phyloP scores from a whole-genome alignment of 1,140 invertebrate genomes.

The Cyclina sinensis region DNA sequence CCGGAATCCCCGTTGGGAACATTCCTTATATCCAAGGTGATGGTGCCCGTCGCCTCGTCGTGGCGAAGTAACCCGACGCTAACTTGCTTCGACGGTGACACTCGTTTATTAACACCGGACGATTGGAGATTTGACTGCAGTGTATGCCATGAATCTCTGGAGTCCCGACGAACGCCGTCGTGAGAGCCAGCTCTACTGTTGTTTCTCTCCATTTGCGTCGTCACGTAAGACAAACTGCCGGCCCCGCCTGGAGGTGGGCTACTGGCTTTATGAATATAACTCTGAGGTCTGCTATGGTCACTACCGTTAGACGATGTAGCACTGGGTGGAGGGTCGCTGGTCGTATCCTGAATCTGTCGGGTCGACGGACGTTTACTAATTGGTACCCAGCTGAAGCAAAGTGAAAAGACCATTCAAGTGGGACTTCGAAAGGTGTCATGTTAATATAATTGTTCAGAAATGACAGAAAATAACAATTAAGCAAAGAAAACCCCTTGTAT shows the following conservation, averaged over 20 bases:
- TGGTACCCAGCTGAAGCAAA: constrained; percentile 56
- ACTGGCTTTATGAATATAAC: constrained; percentile 53
- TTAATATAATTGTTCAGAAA: no score
- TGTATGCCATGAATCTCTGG: constrained; percentile 50
- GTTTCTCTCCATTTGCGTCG: background rate
- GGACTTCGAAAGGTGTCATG: no score
- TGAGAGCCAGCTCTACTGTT: constrained; percentile 46
- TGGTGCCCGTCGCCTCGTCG: constrained; percentile 62
- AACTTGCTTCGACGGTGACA: constrained; percentile 54
- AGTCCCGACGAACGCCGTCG: constrained; percentile 33
- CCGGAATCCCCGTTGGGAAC: constrained; percentile 51
- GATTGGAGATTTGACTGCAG: constrained; percentile 55
- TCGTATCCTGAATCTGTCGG: constrained; percentile 12
- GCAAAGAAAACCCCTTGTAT: no score
- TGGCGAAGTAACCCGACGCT: constrained; percentile 56
- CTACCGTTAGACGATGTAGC: constrained; percentile 63
- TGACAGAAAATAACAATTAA: no score
- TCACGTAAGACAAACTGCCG: constrained; percentile 39
- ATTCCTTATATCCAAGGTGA: constrained; percentile 62
- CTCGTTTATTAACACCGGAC: constrained; percentile 55
- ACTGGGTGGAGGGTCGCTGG: constrained; percentile 31
- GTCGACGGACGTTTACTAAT: constrained; percentile 53
- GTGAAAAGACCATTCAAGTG: background rate
- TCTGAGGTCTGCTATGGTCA: constrained; percentile 59
- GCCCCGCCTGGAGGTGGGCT: constrained; percentile 13